Evolutionary conservation across 2,888 invertebrate genomes (phyloP).

Genomic region (Norana najaformis): DNA sequence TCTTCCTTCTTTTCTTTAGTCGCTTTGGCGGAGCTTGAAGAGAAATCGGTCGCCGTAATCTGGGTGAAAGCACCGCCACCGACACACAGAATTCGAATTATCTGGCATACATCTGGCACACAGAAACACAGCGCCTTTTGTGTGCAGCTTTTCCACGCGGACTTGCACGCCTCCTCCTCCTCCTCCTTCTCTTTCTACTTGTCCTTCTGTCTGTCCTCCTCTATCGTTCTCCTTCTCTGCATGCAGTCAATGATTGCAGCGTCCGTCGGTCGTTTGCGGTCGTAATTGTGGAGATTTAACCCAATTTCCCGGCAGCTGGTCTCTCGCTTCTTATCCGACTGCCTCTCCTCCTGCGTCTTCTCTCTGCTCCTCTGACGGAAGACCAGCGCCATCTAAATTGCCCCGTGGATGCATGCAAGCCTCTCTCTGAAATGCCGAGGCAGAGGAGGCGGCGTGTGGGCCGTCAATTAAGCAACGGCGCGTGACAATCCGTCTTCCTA

Average conservation of each 20-base stretch:
- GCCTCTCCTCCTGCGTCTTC: neutral
- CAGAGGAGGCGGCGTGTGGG: too few species aligned
- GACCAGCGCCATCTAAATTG: neutral
- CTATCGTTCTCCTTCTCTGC: conserved; percentile 18
- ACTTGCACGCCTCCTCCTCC: neutral
- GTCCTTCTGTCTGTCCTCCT: conserved; percentile 2
- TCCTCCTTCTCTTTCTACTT: conserved; percentile 18
- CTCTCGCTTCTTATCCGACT: neutral
- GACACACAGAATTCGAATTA: neutral
- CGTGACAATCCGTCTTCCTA: too few species aligned
- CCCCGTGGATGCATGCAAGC: neutral
- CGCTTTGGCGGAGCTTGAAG: neutral
- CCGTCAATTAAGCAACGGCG: neutral
- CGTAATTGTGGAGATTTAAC: neutral
- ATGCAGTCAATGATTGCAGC: neutral
- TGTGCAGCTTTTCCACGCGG: neutral
- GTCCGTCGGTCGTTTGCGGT: conserved; percentile 15
- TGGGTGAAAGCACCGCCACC: neutral
- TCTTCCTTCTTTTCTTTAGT: neutral
- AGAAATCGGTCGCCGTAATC: neutral
- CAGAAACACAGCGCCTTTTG: neutral
- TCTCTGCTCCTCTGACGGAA: neutral
- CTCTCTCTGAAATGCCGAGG: neutral
- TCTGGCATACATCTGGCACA: neutral
- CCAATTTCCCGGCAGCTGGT: conserved; percentile 13